Percentiles rank a stretch among this genome's conserved stretches.
These are phyloP conservation scores for Ceriagrion tenellum DNA, from an alignment of 2,888 invertebrate species.

Conservation along the genomic window DNA sequence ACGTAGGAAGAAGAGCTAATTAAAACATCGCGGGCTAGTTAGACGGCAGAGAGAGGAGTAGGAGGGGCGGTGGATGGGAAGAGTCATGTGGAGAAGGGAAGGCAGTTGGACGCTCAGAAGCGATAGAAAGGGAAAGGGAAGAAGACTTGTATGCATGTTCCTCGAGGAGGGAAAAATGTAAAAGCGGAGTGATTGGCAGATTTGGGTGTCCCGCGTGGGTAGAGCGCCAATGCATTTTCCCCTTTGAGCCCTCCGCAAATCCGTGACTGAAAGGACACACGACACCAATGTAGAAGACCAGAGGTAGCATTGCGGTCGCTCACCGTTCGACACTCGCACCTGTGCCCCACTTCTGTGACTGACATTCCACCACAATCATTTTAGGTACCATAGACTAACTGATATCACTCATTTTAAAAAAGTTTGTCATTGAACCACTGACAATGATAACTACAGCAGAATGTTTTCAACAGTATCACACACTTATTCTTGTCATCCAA, in stretches of 20 bases:
- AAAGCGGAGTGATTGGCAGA: constrained; percentile 34
- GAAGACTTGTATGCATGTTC: not conserved
- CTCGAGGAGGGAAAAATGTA: not conserved
- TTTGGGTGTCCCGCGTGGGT: not conserved
- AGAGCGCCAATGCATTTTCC: constrained; percentile 7
- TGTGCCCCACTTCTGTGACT: too few species aligned
- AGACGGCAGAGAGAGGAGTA: not conserved
- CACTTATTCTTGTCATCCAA: too few species aligned
- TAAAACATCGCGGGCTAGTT: constrained; percentile 65
- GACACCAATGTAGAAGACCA: not conserved
- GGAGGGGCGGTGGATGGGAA: not conserved
- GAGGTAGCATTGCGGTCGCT: too few species aligned
- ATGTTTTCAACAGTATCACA: too few species aligned
- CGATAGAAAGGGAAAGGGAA: constrained; percentile 12
- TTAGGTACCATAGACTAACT: too few species aligned
- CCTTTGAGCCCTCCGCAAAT: not conserved
- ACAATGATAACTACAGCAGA: too few species aligned
- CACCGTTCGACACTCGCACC: too few species aligned
- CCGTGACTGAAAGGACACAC: not conserved
- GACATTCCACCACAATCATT: too few species aligned
- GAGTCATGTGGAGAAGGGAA: not conserved
- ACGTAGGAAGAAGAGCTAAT: constrained; percentile 53
- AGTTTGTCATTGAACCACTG: too few species aligned
- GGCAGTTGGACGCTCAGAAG: constrained; percentile 37
- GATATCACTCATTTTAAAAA: too few species aligned